These are phyloP conservation scores for Pomatostomus ruficeps DNA, from an alignment of 2,113 vertebrate species.

Conservation along the genomic window DNA sequence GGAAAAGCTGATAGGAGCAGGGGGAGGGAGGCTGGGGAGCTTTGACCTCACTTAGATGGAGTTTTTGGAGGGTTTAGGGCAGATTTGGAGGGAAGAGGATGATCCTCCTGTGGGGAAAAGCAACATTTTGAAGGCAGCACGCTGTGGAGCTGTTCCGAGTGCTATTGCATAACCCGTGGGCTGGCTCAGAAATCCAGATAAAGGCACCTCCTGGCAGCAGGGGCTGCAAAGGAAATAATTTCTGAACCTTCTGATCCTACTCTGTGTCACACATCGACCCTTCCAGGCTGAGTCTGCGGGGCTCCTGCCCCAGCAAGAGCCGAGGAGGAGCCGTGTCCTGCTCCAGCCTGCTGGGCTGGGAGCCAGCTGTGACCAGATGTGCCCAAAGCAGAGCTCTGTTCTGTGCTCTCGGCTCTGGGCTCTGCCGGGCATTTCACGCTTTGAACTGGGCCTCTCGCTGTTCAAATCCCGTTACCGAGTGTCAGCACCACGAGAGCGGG, in stretches of 20 bases:
- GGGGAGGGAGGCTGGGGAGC: neutral
- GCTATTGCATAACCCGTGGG: neutral
- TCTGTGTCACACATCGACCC: neutral
- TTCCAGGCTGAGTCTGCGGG: neutral
- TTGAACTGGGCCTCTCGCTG: neutral
- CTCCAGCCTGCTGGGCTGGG: neutral
- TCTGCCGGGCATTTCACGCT: neutral
- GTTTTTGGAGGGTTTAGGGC: neutral
- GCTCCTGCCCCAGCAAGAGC: neutral
- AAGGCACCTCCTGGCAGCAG: neutral
- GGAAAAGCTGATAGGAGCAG: neutral
- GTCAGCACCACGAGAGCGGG: rapidly evolving
- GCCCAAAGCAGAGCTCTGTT: neutral
- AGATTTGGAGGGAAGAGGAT: neutral
- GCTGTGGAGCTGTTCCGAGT: neutral
- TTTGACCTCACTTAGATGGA: neutral
- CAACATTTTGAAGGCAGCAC: neutral
- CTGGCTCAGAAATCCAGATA: constrained; percentile 15
- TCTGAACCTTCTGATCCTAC: constrained; percentile 5
- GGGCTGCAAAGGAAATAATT: neutral
- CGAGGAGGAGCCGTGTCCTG: neutral
- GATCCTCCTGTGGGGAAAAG: neutral
- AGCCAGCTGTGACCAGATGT: neutral
- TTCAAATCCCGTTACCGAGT: neutral
- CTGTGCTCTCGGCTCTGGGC: neutral